phyloP scores from a whole-genome alignment of 2,888 invertebrate genomes.

The Coelogynopora nodosa region DNA sequence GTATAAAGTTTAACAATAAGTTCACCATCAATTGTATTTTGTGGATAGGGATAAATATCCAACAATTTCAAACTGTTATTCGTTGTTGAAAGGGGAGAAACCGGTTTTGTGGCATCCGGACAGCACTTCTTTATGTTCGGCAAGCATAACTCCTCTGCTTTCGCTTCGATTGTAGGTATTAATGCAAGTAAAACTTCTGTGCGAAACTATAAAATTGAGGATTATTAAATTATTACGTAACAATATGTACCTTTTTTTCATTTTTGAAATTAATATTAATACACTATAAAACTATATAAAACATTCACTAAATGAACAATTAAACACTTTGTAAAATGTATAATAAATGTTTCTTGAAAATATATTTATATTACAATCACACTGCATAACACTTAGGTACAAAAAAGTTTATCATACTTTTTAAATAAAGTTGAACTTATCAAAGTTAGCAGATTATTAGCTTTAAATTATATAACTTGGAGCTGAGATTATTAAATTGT shows the following conservation, averaged over 20 bases:
- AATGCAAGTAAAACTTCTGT: not conserved
- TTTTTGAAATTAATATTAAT: too few relatives aligned
- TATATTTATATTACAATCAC: not conserved
- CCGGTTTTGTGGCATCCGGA: not conserved
- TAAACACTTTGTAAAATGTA: not conserved
- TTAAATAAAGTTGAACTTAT: too few relatives aligned
- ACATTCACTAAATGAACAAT: not conserved
- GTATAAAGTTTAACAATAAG: not conserved
- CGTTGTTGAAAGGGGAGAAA: not conserved
- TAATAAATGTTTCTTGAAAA: not conserved
- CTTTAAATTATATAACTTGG: too few relatives aligned
- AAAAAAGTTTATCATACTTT: too few relatives aligned
- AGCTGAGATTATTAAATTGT: too few relatives aligned
- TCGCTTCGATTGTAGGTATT: not conserved
- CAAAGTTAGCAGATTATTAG: too few relatives aligned
- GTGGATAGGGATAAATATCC: not conserved
- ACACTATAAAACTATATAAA: too few relatives aligned
- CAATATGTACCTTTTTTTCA: too few relatives aligned
- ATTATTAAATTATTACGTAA: not conserved
- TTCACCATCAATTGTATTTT: not conserved
- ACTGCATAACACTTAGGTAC: too few relatives aligned
- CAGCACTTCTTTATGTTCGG: not conserved
- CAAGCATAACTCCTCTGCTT: not conserved
- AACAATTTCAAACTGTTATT: not conserved
- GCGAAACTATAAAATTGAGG: not conserved